A percentile compares a stretch with the other conserved stretches of the same genome.
Evolutionary conservation across 1,140 invertebrate genomes (phyloP).

Genomic region (Musca vetustissima): DNA sequence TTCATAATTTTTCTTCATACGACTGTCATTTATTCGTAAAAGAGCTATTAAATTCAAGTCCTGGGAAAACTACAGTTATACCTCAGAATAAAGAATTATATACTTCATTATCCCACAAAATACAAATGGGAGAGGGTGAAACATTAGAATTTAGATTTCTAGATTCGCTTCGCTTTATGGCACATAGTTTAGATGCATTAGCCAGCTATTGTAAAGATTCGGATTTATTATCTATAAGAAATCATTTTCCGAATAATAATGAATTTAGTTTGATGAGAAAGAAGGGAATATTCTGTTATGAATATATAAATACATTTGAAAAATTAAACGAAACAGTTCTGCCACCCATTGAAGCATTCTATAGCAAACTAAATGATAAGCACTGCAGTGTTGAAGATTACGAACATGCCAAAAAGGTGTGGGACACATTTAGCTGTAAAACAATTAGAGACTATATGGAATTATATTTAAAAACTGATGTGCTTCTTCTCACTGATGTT

Average conservation of each 20-base stretch:
- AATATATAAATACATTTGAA: slow-evolving; percentile 40
- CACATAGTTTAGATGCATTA: slow-evolving; percentile 32
- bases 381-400: slow-evolving; percentile 49
- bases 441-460: slow-evolving; percentile 14
- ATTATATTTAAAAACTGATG: slow-evolving; percentile 30
- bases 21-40: slow-evolving; percentile 53
- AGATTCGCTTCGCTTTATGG: slow-evolving; percentile 48
- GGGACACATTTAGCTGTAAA: no score
- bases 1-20: slow-evolving; percentile 50
- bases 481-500: neutral
- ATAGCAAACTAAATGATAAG: slow-evolving; percentile 41
- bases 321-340: slow-evolving; percentile 45
- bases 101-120: slow-evolving; percentile 35
- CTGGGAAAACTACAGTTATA: slow-evolving; percentile 42
- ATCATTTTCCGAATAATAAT: slow-evolving; percentile 30
- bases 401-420: slow-evolving; percentile 33
- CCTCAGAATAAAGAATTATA: slow-evolving; percentile 51
- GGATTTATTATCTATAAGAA: slow-evolving; percentile 40
- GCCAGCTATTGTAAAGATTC: slow-evolving; percentile 37
- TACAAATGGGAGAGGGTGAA: slow-evolving; percentile 25
- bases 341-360: slow-evolving; percentile 44
- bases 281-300: slow-evolving; percentile 49
- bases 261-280: slow-evolving; percentile 40
- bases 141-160: slow-evolving; percentile 41
- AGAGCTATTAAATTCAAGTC: slow-evolving; percentile 37